These are phyloP conservation scores for Plecotus auritus DNA, from an alignment of 2,113 vertebrate species.

Conservation along the genomic window DNA sequence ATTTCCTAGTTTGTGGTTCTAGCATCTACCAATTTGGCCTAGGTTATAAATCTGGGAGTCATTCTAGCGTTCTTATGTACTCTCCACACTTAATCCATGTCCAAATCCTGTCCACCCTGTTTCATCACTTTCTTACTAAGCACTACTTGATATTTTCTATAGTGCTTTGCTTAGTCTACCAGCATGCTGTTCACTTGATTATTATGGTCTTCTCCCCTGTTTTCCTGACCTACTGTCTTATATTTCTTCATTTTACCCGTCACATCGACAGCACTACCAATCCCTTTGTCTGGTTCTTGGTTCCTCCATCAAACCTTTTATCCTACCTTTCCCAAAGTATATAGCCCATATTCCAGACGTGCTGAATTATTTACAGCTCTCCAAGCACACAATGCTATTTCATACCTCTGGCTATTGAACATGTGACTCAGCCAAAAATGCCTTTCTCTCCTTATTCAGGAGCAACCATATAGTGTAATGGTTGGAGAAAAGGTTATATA, in stretches of 20 bases:
- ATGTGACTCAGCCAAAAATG: background rate
- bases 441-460: background rate
- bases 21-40: background rate
- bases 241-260: background rate
- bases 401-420: background rate
- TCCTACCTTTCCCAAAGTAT: background rate
- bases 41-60: background rate
- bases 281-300: background rate
- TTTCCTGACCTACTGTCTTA: background rate
- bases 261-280: too few species aligned
- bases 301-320: background rate
- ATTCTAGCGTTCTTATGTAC: background rate
- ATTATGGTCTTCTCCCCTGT: background rate
- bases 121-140: background rate
- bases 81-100: background rate
- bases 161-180: background rate
- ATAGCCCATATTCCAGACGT: background rate
- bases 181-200: background rate
- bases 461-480: fast-evolving
- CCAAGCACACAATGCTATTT: background rate
- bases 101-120: background rate
- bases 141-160: too few species aligned
- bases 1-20: background rate
- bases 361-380: background rate
- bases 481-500: background rate